These are phyloP conservation scores for Mugil cephalus DNA, from an alignment of 2,113 vertebrate species.

Conservation along the genomic window DNA sequence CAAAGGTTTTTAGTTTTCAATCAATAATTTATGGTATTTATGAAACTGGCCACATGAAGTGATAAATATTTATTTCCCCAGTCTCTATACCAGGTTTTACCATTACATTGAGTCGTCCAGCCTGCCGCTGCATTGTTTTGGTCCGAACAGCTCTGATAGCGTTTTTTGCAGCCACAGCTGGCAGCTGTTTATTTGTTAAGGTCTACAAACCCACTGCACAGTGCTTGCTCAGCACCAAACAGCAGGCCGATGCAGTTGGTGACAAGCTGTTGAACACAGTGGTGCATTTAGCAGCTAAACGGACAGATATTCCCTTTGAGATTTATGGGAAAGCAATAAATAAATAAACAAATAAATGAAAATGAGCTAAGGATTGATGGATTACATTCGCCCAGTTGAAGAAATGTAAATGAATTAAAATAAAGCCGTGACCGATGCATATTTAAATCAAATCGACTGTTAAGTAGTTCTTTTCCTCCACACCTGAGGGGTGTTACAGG, in stretches of 20 bases:
- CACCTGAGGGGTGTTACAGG: too few species aligned
- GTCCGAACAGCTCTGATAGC: background rate
- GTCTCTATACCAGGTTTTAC: background rate
- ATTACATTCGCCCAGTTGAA: background rate
- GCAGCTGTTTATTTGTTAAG: slow-evolving; percentile 7
- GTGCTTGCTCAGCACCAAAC: slow-evolving; percentile 18
- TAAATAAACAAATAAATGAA: background rate
- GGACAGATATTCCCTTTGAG: background rate
- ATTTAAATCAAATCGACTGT: background rate
- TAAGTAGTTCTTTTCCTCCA: background rate
- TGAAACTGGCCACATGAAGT: too few species aligned
- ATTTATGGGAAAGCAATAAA: background rate
- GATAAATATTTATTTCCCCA: background rate
- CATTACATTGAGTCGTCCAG: background rate
- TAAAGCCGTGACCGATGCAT: background rate
- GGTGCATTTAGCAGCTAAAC: background rate
- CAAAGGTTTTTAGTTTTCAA: too few species aligned
- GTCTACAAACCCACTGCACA: background rate
- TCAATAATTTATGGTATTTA: too few species aligned
- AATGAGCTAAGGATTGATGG: background rate
- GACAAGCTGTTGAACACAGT: background rate
- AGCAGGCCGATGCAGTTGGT: background rate
- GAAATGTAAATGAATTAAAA: background rate
- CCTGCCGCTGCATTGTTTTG: background rate
- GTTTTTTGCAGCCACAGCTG: slow-evolving; percentile 2